Evolutionary conservation across 2,888 invertebrate genomes (phyloP).

Genomic region (Galeruca laticollis): DNA sequence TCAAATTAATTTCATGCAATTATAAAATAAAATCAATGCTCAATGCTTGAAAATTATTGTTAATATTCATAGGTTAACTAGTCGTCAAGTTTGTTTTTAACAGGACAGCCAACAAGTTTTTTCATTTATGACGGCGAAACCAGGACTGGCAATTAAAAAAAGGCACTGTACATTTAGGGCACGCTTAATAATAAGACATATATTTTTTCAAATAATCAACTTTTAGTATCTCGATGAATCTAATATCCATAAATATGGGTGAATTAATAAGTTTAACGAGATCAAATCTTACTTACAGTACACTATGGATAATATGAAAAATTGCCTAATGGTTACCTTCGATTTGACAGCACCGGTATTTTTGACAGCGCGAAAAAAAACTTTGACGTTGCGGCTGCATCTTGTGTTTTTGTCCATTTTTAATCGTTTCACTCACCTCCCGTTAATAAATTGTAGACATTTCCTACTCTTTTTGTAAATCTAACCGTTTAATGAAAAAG

Average conservation of each 20-base stretch:
- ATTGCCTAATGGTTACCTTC: conserved; percentile 11
- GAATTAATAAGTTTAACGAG: too few species aligned
- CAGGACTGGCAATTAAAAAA: too few species aligned
- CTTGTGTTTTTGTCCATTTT: conserved; percentile 53
- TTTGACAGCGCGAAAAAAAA: conserved; percentile 48
- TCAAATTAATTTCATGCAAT: background rate
- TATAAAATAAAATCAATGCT: background rate
- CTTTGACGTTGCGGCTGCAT: conserved; percentile 43
- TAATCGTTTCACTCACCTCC: conserved; percentile 49
- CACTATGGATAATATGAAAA: background rate
- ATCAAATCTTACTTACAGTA: too few species aligned
- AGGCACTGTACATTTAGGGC: background rate
- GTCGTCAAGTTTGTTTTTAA: conserved; percentile 7
- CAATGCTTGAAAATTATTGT: conserved; percentile 4
- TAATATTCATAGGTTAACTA: background rate
- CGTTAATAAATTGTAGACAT: conserved; percentile 45
- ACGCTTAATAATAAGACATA: background rate
- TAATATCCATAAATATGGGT: too few species aligned
- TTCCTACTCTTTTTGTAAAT: conserved; percentile 44
- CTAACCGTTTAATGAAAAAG: conserved; percentile 48
- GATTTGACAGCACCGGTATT: conserved; percentile 35
- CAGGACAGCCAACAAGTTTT: background rate
- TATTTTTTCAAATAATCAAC: too few species aligned
- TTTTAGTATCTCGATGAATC: too few species aligned
- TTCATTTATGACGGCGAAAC: background rate